These are phyloP conservation scores for Eleutherodactylus coqui DNA, from an alignment of 2,797 vertebrate genomes.

Conservation along the genomic window DNA sequence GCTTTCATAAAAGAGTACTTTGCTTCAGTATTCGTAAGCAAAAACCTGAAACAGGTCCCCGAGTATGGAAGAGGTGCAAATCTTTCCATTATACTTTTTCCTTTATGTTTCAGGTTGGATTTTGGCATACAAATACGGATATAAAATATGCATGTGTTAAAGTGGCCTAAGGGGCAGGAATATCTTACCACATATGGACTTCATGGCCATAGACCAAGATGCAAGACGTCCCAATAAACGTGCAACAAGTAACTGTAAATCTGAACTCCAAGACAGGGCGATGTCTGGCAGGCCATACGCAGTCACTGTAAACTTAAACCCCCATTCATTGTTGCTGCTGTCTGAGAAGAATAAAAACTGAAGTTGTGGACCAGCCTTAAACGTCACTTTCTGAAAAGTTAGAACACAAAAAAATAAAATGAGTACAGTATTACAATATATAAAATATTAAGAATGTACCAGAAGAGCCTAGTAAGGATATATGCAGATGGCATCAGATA, in stretches of 20 bases:
- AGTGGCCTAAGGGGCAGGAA: not conserved
- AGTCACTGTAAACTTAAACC: slow-evolving; percentile 94
- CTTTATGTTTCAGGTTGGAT: too few species aligned
- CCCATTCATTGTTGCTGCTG: slow-evolving; percentile 98
- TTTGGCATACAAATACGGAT: too few species aligned
- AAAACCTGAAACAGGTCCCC: too few species aligned
- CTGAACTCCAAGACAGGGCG: slow-evolving; percentile 92
- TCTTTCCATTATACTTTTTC: too few species aligned
- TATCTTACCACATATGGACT: slow-evolving; percentile 85
- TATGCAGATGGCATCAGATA: too few species aligned
- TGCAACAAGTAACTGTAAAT: slow-evolving; percentile 92
- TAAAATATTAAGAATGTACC: not conserved
- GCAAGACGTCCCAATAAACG: slow-evolving; percentile 96
- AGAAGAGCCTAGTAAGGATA: too few species aligned
- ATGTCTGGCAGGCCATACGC: slow-evolving; percentile 92
- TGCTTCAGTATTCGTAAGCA: too few species aligned
- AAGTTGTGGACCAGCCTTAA: slow-evolving; percentile 93
- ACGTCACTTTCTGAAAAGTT: slow-evolving; percentile 91
- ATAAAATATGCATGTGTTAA: too few species aligned
- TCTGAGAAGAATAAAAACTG: slow-evolving; percentile 99
- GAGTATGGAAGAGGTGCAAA: too few species aligned
- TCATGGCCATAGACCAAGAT: slow-evolving; percentile 90
- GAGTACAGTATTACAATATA: not conserved
- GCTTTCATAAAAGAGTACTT: too few species aligned
- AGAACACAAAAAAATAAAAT: not conserved